A percentile compares a stretch with the other conserved stretches of the same genome.
These are phyloP conservation scores for Discoglossus pictus DNA, from an alignment of 2,797 vertebrate species.

Conservation along the genomic window DNA sequence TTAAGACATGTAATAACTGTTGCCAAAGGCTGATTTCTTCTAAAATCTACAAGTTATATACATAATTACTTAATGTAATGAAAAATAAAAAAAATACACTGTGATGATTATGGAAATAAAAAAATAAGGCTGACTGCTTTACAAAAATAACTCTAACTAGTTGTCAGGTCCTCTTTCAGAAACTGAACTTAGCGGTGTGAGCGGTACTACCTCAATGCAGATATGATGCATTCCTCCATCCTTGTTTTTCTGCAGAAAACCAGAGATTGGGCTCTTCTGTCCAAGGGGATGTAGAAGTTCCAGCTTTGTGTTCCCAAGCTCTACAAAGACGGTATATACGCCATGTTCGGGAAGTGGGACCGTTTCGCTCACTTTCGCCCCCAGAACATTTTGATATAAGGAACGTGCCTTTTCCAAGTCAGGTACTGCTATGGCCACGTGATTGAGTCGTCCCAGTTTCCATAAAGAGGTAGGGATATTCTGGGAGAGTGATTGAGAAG, in stretches of 20 bases:
- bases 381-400: constrained; percentile 85
- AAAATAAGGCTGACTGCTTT: too few species aligned
- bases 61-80: too few species aligned
- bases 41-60: too few species aligned
- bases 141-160: too few species aligned
- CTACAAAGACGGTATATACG: constrained; percentile 92
- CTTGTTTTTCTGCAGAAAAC: constrained; percentile 92
- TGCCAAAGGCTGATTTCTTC: too few species aligned
- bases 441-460: constrained; percentile 91
- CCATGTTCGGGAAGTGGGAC: constrained; percentile 88
- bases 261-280: constrained; percentile 84
- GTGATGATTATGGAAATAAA: too few species aligned
- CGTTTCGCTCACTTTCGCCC: constrained; percentile 83
- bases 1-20: too few species aligned
- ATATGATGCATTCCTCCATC: constrained; percentile 95
- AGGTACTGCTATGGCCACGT: constrained; percentile 91
- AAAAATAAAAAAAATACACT: too few species aligned
- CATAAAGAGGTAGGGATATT: constrained; percentile 71
- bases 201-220: constrained; percentile 88
- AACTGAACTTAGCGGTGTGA: background rate
- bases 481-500: constrained; percentile 57
- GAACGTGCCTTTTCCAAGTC: constrained; percentile 84
- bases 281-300: constrained; percentile 93
- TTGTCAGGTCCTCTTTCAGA: background rate
- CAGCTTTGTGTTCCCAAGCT: constrained; percentile 92